Base-by-base conservation (phyloP, 2,113 vertebrate species). In the Perca flavescens region DNA sequence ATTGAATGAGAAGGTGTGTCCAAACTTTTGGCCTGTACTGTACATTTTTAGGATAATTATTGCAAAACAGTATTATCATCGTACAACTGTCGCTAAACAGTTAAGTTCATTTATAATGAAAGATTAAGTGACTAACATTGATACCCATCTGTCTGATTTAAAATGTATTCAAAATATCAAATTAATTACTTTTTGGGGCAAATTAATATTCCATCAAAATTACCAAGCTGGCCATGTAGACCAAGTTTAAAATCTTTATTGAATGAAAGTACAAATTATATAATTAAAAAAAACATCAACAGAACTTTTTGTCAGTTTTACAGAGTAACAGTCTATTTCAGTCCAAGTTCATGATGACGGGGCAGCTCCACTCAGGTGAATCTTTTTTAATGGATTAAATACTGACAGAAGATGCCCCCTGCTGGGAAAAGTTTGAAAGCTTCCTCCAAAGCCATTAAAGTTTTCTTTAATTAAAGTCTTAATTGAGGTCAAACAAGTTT, bases 351-450 rank as follows among this genome's bases (percentile, higher is more conserved):
- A 54, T 74, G 54, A 76, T 28, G 63, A 60, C 11, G 4, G 22
- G 11, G 22, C 16, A 52, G 25, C 15, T 6, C 2, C 25, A n/a
- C 25, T 70, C 6, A 47, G 22, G 16, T 64, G 4, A n/a, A 6
- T 34, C 46, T 28, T 15, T 43, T 58, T 13, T 40, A 21, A 60
- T n/a, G 31, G 53, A 43, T 47, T 22, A 40, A 52, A 46, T 25
- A 16, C 13, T 83, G 74, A 43, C 19, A 4, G 21, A 67, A 43
- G 19, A 58, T 52, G 79, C 61, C 84, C 88, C 74, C 85, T 89
- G 47, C 76, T 87, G 88, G 85, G 1, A 50, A 56, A 78, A 2
- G 6, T 64, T 52, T 54, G 5, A 65, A 62, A 60, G 7, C 2
- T 61, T 62, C 49, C 6, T 83, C 19, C 5, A 34, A 68, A 9